These are phyloP conservation scores for Malurus cyaneus DNA, from an alignment of 2,113 vertebrate species.

Conservation along the genomic window DNA sequence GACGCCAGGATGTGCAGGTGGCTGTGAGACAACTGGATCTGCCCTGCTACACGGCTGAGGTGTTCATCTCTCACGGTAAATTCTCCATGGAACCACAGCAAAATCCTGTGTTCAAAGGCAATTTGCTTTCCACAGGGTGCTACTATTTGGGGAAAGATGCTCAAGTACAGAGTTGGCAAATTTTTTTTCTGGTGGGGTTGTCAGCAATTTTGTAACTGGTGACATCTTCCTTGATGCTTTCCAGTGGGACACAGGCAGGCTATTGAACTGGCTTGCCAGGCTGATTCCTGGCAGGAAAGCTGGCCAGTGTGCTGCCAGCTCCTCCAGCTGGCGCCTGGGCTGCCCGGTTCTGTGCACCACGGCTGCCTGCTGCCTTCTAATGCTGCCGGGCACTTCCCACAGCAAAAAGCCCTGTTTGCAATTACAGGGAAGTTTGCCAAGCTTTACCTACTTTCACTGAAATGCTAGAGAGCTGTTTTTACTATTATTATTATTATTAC, in stretches of 20 bases:
- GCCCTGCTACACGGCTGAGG: not conserved
- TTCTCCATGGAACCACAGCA: not conserved
- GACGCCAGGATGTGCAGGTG: accelerated
- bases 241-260: not conserved
- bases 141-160: not conserved
- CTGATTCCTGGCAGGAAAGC: not conserved
- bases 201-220: not conserved
- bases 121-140: not conserved
- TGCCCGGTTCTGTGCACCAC: not conserved
- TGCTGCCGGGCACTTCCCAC: not conserved
- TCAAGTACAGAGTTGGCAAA: not conserved
- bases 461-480: not conserved
- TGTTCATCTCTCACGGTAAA: not conserved
- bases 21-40: not conserved
- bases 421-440: not conserved
- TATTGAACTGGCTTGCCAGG: not conserved
- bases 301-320: not conserved
- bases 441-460: not conserved
- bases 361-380: not conserved
- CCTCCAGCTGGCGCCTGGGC: not conserved
- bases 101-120: not conserved
- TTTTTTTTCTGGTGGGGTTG: not conserved
- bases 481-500: not conserved
- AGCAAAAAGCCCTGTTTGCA: not conserved
- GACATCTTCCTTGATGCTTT: not conserved